Conservation (phyloP, 2,113 vertebrate genomes). For the Felis chaus region DNA sequence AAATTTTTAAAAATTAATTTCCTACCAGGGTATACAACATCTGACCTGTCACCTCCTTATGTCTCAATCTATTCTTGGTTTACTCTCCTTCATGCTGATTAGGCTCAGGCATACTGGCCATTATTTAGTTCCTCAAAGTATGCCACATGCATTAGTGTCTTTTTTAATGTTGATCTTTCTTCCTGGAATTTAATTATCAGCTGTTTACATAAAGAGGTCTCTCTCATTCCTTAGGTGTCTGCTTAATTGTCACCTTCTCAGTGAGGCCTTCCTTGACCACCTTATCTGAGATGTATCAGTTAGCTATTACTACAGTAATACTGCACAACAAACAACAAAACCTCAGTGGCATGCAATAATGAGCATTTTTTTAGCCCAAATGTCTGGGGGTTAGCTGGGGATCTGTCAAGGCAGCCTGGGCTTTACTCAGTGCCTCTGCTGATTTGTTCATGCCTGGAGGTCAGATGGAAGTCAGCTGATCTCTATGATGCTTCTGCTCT, state of each 20-base stretch:
- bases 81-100: not conserved
- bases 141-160: not conserved
- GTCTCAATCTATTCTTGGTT: not conserved
- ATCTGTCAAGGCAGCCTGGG: not conserved
- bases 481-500: not conserved
- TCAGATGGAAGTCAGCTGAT: not conserved
- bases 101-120: not conserved
- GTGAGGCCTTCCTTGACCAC: not conserved
- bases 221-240: not conserved
- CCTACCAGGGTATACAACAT: not conserved
- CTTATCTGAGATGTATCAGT: not conserved
- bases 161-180: not conserved
- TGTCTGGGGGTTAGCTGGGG: not conserved
- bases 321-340: not conserved
- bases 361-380: not conserved
- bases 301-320: not conserved
- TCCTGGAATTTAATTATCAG: not conserved
- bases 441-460: not conserved
- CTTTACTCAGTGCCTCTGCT: not conserved
- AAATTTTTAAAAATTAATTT: not conserved
- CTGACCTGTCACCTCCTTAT: not conserved
- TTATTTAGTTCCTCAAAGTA: not conserved
- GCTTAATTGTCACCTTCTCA: not conserved
- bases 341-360: not conserved
- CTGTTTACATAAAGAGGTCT: not conserved